A percentile compares a stretch with the other conserved stretches of the same genome.
These are phyloP conservation scores for Esox masquinongy DNA, from an alignment of 2,797 vertebrate species.

Conservation along the genomic window DNA sequence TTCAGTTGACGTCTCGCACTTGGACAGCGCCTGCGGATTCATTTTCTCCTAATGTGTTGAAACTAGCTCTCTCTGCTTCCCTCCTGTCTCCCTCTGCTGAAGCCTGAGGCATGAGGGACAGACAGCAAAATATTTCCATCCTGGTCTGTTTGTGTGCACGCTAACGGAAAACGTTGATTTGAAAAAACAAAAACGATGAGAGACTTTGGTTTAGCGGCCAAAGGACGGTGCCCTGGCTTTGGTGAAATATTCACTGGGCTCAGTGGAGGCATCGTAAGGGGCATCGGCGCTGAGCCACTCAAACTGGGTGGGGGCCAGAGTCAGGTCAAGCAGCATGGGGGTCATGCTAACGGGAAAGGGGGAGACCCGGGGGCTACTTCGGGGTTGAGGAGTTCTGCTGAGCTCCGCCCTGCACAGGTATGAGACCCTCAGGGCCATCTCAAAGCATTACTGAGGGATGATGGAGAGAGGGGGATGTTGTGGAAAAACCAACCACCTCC, in stretches of 20 bases:
- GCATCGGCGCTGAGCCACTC: constrained; percentile 51
- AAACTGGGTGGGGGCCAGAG: constrained; percentile 59
- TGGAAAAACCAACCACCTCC: constrained; percentile 41
- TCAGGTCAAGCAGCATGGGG: constrained; percentile 64
- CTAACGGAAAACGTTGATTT: constrained; percentile 64
- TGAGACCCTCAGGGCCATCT: constrained; percentile 65
- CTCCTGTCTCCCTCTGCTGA: constrained; percentile 34
- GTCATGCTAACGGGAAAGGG: constrained; percentile 35
- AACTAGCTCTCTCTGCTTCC: constrained; percentile 61
- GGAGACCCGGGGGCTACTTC: constrained; percentile 54
- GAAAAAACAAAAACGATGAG: constrained; percentile 26
- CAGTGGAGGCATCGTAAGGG: constrained; percentile 57
- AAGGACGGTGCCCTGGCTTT: constrained; percentile 18
- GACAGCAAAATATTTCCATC: constrained; percentile 65
- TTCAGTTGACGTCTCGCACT: constrained; percentile 67
- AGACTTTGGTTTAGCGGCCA: background rate
- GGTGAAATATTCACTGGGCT: constrained; percentile 58
- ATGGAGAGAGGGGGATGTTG: constrained; percentile 7
- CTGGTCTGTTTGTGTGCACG: constrained; percentile 54
- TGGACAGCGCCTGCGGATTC: constrained; percentile 64
- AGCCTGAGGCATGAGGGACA: constrained; percentile 66
- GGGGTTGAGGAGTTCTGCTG: constrained; percentile 61
- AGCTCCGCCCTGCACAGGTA: constrained; percentile 75
- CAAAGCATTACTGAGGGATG: constrained; percentile 51
- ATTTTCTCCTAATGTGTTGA: constrained; percentile 58